Evolutionary conservation across 2,797 vertebrate genomes (phyloP).

Genomic region (Amazona ochrocephala): DNA sequence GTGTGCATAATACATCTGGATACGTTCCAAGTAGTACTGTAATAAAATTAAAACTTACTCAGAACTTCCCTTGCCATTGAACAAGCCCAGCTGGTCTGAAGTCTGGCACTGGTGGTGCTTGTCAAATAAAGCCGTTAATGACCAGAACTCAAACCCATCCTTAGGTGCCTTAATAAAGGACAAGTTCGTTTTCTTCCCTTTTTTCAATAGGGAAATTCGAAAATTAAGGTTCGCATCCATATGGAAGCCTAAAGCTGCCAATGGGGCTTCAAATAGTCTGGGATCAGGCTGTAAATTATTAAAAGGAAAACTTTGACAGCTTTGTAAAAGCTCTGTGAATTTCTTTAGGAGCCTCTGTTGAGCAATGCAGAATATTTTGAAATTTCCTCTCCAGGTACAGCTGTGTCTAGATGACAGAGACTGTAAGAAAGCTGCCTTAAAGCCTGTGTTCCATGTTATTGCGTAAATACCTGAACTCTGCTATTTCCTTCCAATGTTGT

Average conservation of each 20-base stretch:
- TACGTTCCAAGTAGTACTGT: not conserved
- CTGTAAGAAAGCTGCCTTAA: not conserved
- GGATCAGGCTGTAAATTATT: not conserved
- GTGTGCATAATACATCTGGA: not conserved
- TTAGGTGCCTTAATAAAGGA: not conserved
- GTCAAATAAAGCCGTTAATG: not conserved
- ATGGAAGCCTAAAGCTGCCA: not conserved
- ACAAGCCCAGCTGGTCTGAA: not conserved
- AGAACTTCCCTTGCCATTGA: not conserved
- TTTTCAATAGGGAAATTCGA: not conserved
- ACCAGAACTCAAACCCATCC: not conserved
- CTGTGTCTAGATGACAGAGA: not conserved
- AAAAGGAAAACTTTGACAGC: not conserved
- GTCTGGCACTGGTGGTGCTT: rapidly evolving
- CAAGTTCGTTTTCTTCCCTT: rapidly evolving
- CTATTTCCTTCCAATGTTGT: not conserved
- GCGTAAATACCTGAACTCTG: not conserved
- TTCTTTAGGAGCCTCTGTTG: not conserved
- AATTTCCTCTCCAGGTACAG: not conserved
- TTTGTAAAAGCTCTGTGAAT: not conserved
- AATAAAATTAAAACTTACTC: not conserved
- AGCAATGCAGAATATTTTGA: not conserved
- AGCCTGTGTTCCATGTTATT: not conserved
- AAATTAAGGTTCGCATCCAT: not conserved
- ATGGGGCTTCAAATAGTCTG: not conserved